Evolutionary conservation across 1,140 invertebrate species (phyloP).

Genomic region (Ips nitidus): DNA sequence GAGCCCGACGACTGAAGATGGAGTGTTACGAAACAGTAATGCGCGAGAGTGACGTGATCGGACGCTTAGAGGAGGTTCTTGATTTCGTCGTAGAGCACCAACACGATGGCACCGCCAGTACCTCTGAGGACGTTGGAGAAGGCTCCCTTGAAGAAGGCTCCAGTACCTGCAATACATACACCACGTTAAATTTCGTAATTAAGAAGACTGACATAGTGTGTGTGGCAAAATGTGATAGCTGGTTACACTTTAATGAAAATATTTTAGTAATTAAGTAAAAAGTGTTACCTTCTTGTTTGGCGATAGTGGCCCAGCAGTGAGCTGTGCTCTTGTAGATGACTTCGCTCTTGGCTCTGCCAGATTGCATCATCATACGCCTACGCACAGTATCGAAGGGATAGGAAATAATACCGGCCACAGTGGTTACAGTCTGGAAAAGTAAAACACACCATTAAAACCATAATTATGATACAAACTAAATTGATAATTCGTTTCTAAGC

Average conservation of each 20-base stretch:
- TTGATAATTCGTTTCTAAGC: not conserved
- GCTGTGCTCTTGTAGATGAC: conserved; percentile 73
- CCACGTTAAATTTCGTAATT: not conserved
- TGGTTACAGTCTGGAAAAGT: conserved; percentile 49
- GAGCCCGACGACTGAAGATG: conserved; percentile 33
- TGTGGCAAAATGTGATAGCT: too few species aligned
- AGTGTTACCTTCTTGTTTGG: conserved; percentile 61
- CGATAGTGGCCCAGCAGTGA: conserved; percentile 73
- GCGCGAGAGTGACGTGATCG: conserved; percentile 18
- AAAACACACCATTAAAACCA: conserved; percentile 19
- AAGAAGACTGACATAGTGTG: not conserved
- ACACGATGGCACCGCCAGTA: conserved; percentile 76
- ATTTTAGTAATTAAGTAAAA: not conserved
- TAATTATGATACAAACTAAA: not conserved
- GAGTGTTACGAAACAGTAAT: conserved; percentile 34
- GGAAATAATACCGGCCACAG: conserved; percentile 64
- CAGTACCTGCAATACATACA: conserved; percentile 36
- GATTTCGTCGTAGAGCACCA: conserved; percentile 78
- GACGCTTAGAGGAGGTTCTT: conserved; percentile 57
- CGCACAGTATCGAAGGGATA: conserved; percentile 90
- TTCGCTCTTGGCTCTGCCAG: conserved; percentile 66
- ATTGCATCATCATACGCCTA: conserved; percentile 91
- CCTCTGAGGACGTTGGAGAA: conserved; percentile 79
- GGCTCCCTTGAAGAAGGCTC: conserved; percentile 80
- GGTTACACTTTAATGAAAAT: not conserved